Evolutionary conservation across 2,797 vertebrate species (phyloP), one percentile per base, ranked within the genome.

Genomic region (Characodon lateralis): DNA sequence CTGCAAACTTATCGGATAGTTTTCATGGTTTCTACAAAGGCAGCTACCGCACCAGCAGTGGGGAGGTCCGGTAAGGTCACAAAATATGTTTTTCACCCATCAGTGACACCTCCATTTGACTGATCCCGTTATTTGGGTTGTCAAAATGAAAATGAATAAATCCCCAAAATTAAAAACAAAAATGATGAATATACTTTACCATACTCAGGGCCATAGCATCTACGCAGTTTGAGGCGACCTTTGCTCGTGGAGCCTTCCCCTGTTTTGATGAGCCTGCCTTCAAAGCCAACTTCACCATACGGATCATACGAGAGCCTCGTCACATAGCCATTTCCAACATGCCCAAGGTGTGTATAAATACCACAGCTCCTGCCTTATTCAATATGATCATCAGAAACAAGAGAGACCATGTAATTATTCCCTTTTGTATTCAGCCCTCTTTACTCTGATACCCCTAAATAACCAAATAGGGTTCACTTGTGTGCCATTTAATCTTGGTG

Each of bases 261-360:
- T 98, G 97, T 89, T 99, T 98, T 12, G 96, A 99, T 20, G 97
- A 99, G 71, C 97, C 97, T 0, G 96, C 97, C 28, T 96, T 97
- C 86, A 99, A 99, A 95, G 96, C 97, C 48, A 96, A 89, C 76
- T 99, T 97, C 89, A 96, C 95, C 8, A 82, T 98, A 76, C 95
- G 55, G 81, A 96, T 98, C 22, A 89, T 94, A 77, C 93, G 96
- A 80, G 97, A 97, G 31, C 91, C 94, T 0, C 92, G 82, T 26
- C 96, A 98, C 86, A 90, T 96, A 0, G 86, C 97, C 9, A 89
- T 98, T 79, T 98, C 97, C 86, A 98, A 98, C 78, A 99, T 98
- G 97, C 98, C 98, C 1, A 82, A 95, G 93, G 97, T 98, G 91
- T 59, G 31, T 20, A 12, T 16, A 3, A 9, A 63, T 9, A 9